Base-by-base conservation (phyloP, 2,888 invertebrate species). In the Mayetiola destructor region DNA sequence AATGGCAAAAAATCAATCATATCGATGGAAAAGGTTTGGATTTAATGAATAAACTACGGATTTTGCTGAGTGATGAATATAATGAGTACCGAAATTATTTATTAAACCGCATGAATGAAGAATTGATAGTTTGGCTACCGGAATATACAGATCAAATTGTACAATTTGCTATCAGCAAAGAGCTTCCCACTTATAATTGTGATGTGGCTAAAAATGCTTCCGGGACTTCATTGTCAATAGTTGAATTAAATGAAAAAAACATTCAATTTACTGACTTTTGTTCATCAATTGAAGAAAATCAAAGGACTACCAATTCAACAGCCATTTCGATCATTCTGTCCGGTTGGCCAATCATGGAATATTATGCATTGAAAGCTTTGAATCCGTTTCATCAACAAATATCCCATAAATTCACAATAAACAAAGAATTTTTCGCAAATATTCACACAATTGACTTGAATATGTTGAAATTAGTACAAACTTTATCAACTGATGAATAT, bases 321-420 rank as follows among this genome's bases (percentile, higher is more conserved):
- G 8, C 39, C 21, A n/a, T 55, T 2, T 29, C 27, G 20, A 6
- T 56, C 1, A 12, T 40, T 20, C 29, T 56, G 8, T 37, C 37
- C 1, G 1, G 3, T 1, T 32, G 60, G 12, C 57, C 61, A 29
- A 35, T 63, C 6, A 52, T 57, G 53, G 63, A 63, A 56, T 62
- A 61, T 59, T 62, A 61, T 56, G 56, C 55, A n/a, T 55, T 59
- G 12, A 60, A 58, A 57, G 56, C 58, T 16, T 42, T 59, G 36
- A 54, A 57, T 27, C 10, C 27, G 8, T 10, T 35, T 12, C n/a
- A 35, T n/a, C n/a, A 52, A 18, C 23, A 52, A 5, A 53, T 30
- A 21, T 35, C 37, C 35, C 8, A 39, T 8, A 18, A 10, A 14
- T 40, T 18, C 16, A 14, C 20, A 21, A 30, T 58, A 48, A 60